A percentile compares a stretch with the other conserved stretches of the same genome.
Evolutionary conservation across 2,113 vertebrate genomes (phyloP).

Genomic region (Vidua chalybeata): DNA sequence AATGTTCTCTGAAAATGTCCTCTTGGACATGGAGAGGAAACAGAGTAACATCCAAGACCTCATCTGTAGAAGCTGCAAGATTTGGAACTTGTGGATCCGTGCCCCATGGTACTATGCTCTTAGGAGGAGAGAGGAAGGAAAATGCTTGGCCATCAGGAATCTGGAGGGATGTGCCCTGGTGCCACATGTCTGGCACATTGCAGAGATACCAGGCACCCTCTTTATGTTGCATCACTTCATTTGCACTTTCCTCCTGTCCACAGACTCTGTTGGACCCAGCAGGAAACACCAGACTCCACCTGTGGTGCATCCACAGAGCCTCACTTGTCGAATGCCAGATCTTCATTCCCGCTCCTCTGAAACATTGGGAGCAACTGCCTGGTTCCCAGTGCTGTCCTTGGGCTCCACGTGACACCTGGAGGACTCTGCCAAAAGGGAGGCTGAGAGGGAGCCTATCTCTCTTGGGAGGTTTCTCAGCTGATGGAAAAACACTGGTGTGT

Average conservation of each 20-base stretch:
- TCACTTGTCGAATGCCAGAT: fast-evolving
- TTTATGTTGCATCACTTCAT: not conserved
- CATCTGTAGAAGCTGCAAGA: not conserved
- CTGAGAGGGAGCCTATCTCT: not conserved
- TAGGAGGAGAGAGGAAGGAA: not conserved
- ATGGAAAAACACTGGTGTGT: not conserved
- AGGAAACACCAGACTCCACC: not conserved
- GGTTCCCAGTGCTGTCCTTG: not conserved
- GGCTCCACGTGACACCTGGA: not conserved
- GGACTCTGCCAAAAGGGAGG: not conserved
- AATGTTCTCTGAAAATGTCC: not conserved
- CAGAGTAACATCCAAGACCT: not conserved
- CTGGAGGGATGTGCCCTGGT: not conserved
- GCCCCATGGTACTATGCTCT: not conserved
- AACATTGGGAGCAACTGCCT: not conserved
- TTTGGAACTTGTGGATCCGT: not conserved
- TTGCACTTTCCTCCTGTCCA: not conserved
- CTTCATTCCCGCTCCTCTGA: not conserved
- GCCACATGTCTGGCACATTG: not conserved
- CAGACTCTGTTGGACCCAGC: not conserved
- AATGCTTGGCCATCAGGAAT: not conserved
- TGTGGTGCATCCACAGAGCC: not conserved
- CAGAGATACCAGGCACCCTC: not conserved
- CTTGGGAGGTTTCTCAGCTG: not conserved
- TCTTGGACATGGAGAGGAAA: not conserved